Evolutionary conservation across 2,113 vertebrate species (phyloP).

Genomic region (Microtus ochrogaster): DNA sequence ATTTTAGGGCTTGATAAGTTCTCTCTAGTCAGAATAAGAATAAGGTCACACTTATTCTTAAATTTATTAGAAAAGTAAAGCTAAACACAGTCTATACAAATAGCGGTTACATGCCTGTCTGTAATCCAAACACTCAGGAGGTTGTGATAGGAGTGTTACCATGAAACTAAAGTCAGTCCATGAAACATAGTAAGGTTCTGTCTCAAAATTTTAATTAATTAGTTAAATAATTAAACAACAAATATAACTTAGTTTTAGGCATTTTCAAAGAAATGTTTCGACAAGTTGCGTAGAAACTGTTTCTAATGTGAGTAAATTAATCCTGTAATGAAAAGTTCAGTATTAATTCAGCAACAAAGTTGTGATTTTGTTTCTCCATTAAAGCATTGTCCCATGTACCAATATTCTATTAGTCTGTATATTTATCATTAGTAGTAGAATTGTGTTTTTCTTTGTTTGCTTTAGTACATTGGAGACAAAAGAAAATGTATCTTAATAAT

Average conservation of each 20-base stretch:
- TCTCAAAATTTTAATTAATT: not conserved
- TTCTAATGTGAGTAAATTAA: accelerated
- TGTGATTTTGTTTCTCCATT: not conserved
- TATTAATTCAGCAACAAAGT: not conserved
- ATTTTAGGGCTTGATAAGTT: not conserved
- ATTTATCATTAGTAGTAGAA: not conserved
- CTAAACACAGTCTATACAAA: not conserved
- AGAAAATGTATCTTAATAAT: not conserved
- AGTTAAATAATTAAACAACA: not conserved
- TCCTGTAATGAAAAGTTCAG: not conserved
- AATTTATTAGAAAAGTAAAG: not conserved
- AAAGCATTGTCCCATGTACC: not conserved
- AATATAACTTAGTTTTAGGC: not conserved
- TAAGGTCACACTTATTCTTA: not conserved
- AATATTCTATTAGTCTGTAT: not conserved
- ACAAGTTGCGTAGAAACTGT: not conserved
- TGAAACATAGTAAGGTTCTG: not conserved
- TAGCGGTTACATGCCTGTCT: not conserved
- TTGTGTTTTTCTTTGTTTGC: not conserved
- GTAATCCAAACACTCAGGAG: not conserved
- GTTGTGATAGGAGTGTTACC: not conserved
- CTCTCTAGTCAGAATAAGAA: no score
- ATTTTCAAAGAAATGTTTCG: not conserved
- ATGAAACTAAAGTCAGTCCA: not conserved
- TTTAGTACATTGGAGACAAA: not conserved